Evolutionary conservation across 2,797 vertebrate genomes (phyloP).

Genomic region (Lycodopsis pacificus): DNA sequence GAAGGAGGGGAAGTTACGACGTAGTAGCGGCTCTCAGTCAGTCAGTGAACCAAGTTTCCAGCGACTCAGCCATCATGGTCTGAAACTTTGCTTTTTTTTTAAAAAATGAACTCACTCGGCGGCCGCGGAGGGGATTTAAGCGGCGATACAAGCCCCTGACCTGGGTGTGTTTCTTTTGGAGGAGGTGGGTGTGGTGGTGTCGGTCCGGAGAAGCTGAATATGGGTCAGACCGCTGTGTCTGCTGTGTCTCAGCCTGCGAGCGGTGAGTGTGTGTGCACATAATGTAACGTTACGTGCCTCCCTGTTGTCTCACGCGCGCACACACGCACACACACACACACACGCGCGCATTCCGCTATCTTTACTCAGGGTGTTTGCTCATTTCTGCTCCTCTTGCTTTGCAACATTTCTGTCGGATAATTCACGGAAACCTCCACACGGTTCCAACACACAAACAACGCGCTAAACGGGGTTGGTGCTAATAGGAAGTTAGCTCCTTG

Average conservation of each 20-base stretch:
- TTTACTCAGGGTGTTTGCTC: conserved; percentile 51
- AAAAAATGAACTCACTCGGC: conserved; percentile 56
- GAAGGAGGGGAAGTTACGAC: conserved; percentile 67
- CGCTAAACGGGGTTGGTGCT: background rate
- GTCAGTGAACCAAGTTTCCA: conserved; percentile 68
- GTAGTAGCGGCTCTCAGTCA: conserved; percentile 58
- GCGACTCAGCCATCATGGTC: conserved; percentile 52
- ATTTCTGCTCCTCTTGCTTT: background rate
- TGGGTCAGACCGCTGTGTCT: conserved; percentile 81
- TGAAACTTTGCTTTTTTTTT: conserved; percentile 29
- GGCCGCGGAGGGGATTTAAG: conserved; percentile 39
- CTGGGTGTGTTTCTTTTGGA: background rate
- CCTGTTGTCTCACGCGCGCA: conserved; percentile 6
- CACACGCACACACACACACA: background rate
- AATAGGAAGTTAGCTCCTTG: conserved; percentile 18
- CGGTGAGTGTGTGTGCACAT: conserved; percentile 68
- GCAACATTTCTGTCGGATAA: background rate
- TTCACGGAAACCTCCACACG: background rate
- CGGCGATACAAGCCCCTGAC: conserved; percentile 55
- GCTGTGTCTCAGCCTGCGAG: conserved; percentile 73
- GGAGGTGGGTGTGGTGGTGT: conserved; percentile 36
- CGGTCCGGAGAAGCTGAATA: conserved; percentile 64
- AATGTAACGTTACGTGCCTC: background rate
- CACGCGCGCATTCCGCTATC: conserved; percentile 66
- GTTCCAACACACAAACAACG: background rate